A percentile compares a stretch with the other conserved stretches of the same genome.
Evolutionary conservation across 2,888 invertebrate species (phyloP).

Genomic region (Rhaphigaster nebulosa): DNA sequence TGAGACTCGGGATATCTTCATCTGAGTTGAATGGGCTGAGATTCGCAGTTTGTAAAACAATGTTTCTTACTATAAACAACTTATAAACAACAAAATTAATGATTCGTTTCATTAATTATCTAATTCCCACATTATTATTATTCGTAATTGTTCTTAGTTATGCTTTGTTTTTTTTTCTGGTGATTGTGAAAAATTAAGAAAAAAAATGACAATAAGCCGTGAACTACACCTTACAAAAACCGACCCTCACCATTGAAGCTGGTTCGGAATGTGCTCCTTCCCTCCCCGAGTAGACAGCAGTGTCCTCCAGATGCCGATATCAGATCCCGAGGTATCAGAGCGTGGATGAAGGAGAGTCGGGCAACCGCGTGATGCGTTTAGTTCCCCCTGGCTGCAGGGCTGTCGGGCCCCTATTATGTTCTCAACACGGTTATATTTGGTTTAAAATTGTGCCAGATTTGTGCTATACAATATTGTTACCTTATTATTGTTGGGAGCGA

Average conservation of each 20-base stretch:
- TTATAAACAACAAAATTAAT: no score
- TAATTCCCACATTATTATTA: no score
- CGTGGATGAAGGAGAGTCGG: constrained; percentile 43
- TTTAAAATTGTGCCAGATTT: not conserved
- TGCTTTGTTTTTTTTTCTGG: no score
- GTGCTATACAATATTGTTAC: not conserved
- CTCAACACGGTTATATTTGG: not conserved
- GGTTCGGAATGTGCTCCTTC: not conserved
- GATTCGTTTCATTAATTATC: no score
- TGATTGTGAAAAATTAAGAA: not conserved
- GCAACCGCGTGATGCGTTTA: constrained; percentile 50
- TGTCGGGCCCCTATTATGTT: not conserved
- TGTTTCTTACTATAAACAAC: no score
- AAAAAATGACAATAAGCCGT: not conserved
- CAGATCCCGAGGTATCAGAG: constrained; percentile 49
- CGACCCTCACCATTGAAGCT: not conserved
- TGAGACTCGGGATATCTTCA: no score
- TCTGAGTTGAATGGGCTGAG: no score
- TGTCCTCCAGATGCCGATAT: constrained; percentile 37
- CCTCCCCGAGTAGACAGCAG: not conserved
- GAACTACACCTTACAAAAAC: not conserved
- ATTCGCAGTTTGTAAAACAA: no score
- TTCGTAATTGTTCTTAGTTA: no score
- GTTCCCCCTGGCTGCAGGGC: not conserved
- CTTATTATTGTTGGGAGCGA: not conserved